Base-by-base conservation (phyloP, 2,797 vertebrate species). In the Cynopterus sphinx region DNA sequence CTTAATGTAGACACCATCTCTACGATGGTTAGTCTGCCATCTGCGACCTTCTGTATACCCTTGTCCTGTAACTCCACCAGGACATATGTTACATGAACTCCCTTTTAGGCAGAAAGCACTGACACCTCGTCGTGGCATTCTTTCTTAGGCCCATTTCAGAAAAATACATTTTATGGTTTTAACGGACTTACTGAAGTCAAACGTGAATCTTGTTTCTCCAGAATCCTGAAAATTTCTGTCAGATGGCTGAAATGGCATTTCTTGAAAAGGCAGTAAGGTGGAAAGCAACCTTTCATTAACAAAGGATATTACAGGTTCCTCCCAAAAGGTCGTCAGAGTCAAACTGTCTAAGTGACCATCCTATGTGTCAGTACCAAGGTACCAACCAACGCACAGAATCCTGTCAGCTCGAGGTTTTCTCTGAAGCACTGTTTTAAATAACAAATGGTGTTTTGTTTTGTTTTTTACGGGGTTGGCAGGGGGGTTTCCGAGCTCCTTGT, bases 181-280 rank as follows among this genome's bases (percentile, higher is more conserved):
- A 91, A 87, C 9, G 71, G 43, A 87, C 17, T 90, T 87, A 67
- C 28, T 26, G 92, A 73, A 90, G 21, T 79, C 87, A 94, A 92
- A 87, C 6, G 2, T 57, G 65, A 79, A 36, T 94, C 26, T 26
- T 57, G 22, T 78, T 83, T 63, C 51, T 87, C 39, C 70, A 70
- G 21, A 26, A 71, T 55, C 36, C 26, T 67, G 65, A 68, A 22
- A 70, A 43, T 51, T 68, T 92, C 84, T 79, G 71, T 94, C 24
- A 83, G 39, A 49, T 61, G 65, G 9, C 36, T 90, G 84, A 78
- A 41, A 28, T 26, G 16, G 16, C 43, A 55, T 53, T 90, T 57
- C 39, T 90, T 57, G 41, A 92, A 90, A 91, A 95, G n/a, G 10
- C 5, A 68, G 8, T 39, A 68, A n/a, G 15, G 67, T 46, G 26